These are phyloP conservation scores for Thyatira batis DNA, from an alignment of 2,888 invertebrate genomes.

Conservation along the genomic window DNA sequence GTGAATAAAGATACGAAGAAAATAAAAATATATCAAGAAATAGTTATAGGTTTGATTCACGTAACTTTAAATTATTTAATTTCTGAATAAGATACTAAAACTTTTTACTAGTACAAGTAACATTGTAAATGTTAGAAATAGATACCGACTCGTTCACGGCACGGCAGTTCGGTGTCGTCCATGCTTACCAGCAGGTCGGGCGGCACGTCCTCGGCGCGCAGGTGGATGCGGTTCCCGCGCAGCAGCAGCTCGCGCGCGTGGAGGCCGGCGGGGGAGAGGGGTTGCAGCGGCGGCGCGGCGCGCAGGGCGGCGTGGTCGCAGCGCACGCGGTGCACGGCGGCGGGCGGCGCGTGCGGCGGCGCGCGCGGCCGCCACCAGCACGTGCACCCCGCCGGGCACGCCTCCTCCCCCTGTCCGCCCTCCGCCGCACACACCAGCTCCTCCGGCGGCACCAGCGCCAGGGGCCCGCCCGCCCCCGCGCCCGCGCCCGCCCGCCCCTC, in stretches of 20 bases:
- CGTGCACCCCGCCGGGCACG: neutral
- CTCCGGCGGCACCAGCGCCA: conserved; percentile 4
- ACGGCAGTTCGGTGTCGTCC: neutral
- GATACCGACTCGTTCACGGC: too few relatives aligned
- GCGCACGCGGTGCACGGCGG: conserved; percentile 5
- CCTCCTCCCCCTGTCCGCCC: neutral
- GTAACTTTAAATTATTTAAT: too few relatives aligned
- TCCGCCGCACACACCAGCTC: conserved; percentile 6
- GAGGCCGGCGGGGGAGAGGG: neutral
- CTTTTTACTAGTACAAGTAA: too few relatives aligned
- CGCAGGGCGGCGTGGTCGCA: neutral
- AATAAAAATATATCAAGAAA: too few relatives aligned
- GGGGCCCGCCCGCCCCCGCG: conserved; percentile 7
- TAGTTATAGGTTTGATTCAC: too few relatives aligned
- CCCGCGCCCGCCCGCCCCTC: conserved; percentile 4
- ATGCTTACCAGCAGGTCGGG: neutral
- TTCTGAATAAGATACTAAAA: too few relatives aligned
- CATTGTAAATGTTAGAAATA: too few relatives aligned
- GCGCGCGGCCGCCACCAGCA: conserved; percentile 7
- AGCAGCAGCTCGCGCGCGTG: neutral
- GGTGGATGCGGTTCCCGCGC: neutral
- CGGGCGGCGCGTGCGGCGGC: conserved; percentile 9
- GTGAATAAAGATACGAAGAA: too few relatives aligned
- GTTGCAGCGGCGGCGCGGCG: neutral
- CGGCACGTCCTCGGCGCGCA: neutral